Evolutionary conservation across 2,888 invertebrate species (phyloP).

Genomic region (Lamellibrachia satsuma): DNA sequence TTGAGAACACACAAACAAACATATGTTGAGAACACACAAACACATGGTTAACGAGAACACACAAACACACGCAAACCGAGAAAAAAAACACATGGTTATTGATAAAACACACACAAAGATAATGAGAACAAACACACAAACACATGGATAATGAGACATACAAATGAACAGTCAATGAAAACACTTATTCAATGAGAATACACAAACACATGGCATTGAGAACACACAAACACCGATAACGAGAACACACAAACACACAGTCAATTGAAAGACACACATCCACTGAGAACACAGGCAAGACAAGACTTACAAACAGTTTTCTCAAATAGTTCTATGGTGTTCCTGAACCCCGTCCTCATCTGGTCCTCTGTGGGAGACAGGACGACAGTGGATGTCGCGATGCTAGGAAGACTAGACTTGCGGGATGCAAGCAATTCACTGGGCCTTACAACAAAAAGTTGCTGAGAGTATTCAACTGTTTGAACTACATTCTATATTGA

Average conservation of each 20-base stretch:
- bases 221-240: neutral
- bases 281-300: neutral
- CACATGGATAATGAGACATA: neutral
- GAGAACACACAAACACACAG: neutral
- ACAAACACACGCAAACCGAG: neutral
- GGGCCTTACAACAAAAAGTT: neutral
- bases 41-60: neutral
- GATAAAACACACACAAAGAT: too few relatives aligned
- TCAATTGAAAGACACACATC: neutral
- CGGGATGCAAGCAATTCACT: neutral
- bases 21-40: neutral
- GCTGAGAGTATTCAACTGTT: neutral
- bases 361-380: constrained; percentile 40
- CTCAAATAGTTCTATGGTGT: constrained; percentile 55
- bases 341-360: constrained; percentile 51
- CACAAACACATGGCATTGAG: neutral
- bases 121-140: neutral
- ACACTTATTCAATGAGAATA: neutral
- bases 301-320: constrained; percentile 54
- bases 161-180: too few relatives aligned
- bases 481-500: too few relatives aligned
- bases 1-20: neutral
- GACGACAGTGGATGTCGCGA: neutral
- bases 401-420: neutral
- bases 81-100: neutral